Evolutionary conservation across 1,140 invertebrate genomes (phyloP).

Genomic region (Drosophila yakuba): DNA sequence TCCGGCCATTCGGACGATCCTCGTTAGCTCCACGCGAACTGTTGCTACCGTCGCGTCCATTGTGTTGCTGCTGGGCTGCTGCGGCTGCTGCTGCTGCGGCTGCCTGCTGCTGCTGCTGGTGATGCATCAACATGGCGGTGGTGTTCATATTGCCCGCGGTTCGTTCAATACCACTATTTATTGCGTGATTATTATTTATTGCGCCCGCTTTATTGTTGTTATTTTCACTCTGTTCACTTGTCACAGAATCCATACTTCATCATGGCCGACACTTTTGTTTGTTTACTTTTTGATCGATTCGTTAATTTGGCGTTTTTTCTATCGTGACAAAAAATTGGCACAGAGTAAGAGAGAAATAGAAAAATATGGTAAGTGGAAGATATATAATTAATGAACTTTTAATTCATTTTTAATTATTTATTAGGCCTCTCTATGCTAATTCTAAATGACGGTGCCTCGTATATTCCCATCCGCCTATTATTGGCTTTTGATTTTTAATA

Average conservation of each 20-base stretch:
- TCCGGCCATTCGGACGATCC: conserved; percentile 80
- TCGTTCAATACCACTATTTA: conserved; percentile 43
- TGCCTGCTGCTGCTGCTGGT: conserved; percentile 76
- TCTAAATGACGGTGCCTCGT: conserved; percentile 12
- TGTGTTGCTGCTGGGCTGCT: conserved; percentile 76
- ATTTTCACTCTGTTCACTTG: conserved; percentile 88
- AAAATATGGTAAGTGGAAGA: conserved; percentile 5
- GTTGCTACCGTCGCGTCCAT: conserved; percentile 72
- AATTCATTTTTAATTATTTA: conserved; percentile 78
- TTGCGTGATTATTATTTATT: conserved; percentile 84
- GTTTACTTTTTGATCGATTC: conserved; percentile 23
- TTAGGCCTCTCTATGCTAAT: conserved; percentile 45
- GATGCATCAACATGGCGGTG: conserved; percentile 82
- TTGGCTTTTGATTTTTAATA: conserved; percentile 10
- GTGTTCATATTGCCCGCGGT: conserved; percentile 80
- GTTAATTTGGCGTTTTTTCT: conserved; percentile 35
- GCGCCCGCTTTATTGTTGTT: conserved; percentile 85
- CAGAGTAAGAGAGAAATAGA: conserved; percentile 28
- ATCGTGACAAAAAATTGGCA: conserved; percentile 36
- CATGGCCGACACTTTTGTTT: conserved; percentile 60
- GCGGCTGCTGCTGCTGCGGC: conserved; percentile 63
- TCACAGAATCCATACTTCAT: conserved; percentile 87
- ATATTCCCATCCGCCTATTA: conserved; percentile 34
- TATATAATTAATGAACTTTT: conserved; percentile 75
- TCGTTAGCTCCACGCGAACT: conserved; percentile 73